Evolutionary conservation across 2,797 vertebrate genomes (phyloP).

Genomic region (Apogon talboti): DNA sequence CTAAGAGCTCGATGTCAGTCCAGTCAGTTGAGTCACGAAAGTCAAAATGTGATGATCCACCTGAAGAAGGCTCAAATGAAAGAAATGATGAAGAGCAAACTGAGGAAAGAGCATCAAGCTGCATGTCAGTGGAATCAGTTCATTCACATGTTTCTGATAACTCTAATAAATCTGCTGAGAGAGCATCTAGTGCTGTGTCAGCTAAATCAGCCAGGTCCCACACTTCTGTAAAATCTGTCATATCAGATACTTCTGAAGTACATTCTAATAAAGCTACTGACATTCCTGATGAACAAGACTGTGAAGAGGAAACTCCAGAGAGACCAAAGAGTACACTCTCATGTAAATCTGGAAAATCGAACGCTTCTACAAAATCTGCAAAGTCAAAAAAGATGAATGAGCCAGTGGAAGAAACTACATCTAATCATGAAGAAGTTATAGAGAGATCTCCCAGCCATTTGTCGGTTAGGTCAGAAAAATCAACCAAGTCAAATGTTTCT

Average conservation of each 20-base stretch:
- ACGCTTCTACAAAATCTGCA: conserved; percentile 42
- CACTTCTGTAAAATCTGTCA: conserved; percentile 36
- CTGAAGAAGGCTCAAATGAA: conserved; percentile 3
- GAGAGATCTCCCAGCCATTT: conserved; percentile 46
- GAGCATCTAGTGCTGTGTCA: conserved; percentile 43
- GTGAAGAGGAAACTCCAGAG: conserved; percentile 24
- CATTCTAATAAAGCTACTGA: conserved; percentile 10
- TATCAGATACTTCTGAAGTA: conserved; percentile 36
- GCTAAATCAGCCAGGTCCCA: conserved; percentile 65
- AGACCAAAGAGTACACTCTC: conserved; percentile 51
- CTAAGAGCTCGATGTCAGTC: conserved; percentile 22
- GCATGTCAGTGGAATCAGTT: conserved; percentile 46
- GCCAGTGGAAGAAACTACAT: conserved; percentile 3
- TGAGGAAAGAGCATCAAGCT: conserved; percentile 55
- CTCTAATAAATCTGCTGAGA: conserved; percentile 38
- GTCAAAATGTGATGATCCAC: conserved; percentile 37
- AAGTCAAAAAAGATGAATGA: conserved; percentile 38
- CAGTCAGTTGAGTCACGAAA: conserved; percentile 47
- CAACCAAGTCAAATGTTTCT: conserved; percentile 56
- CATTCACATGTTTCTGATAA: conserved; percentile 40
- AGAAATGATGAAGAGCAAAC: conserved; percentile 29
- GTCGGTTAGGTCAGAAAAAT: conserved; percentile 43
- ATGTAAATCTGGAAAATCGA: conserved; percentile 53
- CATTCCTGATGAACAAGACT: conserved; percentile 7
- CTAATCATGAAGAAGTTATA: not conserved